Conservation (phyloP, 2,113 vertebrate species). For the Pavo muticus region DNA sequence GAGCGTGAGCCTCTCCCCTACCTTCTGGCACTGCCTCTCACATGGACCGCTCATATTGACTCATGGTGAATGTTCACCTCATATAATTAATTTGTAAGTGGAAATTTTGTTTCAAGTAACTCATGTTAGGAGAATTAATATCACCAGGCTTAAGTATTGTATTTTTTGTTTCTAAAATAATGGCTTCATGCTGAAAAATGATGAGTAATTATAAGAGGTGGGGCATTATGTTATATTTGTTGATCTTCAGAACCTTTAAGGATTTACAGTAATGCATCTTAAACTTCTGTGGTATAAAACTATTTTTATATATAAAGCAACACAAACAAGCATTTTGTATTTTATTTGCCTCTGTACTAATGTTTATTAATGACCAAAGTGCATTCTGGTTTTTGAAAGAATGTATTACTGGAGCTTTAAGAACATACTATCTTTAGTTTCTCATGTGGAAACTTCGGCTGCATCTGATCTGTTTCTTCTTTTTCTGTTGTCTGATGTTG, state of each 20-base stretch:
- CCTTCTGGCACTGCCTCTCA: neutral
- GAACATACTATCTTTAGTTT: slow-evolving; percentile 79
- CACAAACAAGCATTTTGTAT: slow-evolving; percentile 75
- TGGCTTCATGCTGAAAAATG: slow-evolving; percentile 46
- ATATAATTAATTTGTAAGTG: neutral
- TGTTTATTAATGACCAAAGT: slow-evolving; percentile 92
- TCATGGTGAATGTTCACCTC: fast-evolving
- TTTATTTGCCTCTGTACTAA: slow-evolving; percentile 79
- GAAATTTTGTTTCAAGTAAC: too few species aligned
- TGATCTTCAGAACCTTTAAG: slow-evolving; percentile 51
- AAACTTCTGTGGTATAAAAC: slow-evolving; percentile 70
- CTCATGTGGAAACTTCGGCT: slow-evolving; percentile 77
- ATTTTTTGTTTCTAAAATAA: neutral
- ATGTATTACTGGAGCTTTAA: slow-evolving; percentile 88
- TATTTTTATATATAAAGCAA: slow-evolving; percentile 76
- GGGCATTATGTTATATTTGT: neutral
- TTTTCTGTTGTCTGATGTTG: slow-evolving; percentile 77
- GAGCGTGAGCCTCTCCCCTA: neutral
- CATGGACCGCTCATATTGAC: neutral
- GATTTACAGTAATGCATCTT: slow-evolving; percentile 37
- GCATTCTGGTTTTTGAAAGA: slow-evolving; percentile 87
- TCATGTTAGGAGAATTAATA: neutral
- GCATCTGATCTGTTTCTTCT: slow-evolving; percentile 74
- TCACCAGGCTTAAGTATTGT: neutral
- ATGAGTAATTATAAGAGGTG: neutral